Base-by-base conservation (phyloP, 2,888 invertebrate genomes). In the Drosophila anomalata region DNA sequence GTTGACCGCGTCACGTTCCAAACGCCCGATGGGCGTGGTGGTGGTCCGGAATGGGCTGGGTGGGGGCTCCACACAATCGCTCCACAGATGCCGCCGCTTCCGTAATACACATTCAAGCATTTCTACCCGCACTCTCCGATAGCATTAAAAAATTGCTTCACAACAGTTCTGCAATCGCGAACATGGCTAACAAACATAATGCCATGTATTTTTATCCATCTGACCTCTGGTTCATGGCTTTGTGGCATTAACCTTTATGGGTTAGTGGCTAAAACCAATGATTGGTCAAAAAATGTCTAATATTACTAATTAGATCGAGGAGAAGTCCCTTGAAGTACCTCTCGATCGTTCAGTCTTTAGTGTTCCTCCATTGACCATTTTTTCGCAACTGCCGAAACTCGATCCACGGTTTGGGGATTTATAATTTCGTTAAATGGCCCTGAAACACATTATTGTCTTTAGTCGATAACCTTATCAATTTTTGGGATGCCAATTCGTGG, bases 1-100 rank as follows among this genome's bases (percentile, higher is more conserved):
- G 66, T 66, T 79, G 75, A 72, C 58, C 77, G 73, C 79, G 42
- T 73, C 82, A 83, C 82, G 82, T 83, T 82, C 86, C 76, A 87
- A 81, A 83, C 74, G 71, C 67, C 59, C 54, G 41, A 51, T 68
- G 53, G 22, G 22, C n/a, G 22, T 31, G 12, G 29, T 8, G 41
- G 42, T 3, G 24, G 31, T 50, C 47, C 20, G 46, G 67, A 33
- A 24, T 53, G 56, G 47, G 56, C 33, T 9, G 41, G 41, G 39
- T n/a, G 44, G 36, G 33, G 36, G 36, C 36, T 14, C 12, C n/a
- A 22, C 41, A 26, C 50, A 63, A 48, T 63, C 46, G 31, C 42
- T 12, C 36, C 36, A 14, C 17, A 46, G 58, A 41, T 36, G 41
- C 20, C 20, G 55, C 26, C 51, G 69, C 75, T 82, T 82, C 82